A percentile compares a stretch with the other conserved stretches of the same genome.
Conservation (phyloP, 1,140 invertebrate genomes). For the Aphelenchoides besseyi region DNA sequence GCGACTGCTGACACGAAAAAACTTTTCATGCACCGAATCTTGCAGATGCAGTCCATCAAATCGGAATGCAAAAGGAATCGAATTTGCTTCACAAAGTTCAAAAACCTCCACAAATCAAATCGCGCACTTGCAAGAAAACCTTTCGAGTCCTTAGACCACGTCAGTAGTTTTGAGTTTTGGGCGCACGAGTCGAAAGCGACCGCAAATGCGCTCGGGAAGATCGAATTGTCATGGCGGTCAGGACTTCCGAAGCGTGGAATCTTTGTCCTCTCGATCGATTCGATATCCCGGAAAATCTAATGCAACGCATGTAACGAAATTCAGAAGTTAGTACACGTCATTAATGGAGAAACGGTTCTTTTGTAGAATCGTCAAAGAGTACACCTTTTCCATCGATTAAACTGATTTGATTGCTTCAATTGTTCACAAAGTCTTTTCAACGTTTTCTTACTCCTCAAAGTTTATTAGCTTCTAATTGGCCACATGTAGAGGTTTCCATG, state of each 20-base stretch:
- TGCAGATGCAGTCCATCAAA: background rate
- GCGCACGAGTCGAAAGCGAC: background rate
- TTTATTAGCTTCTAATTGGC: no score
- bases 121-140: background rate
- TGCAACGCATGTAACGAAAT: no score
- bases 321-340: no score
- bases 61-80: background rate
- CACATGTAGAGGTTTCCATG: no score
- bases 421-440: no score
- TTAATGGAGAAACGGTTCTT: no score
- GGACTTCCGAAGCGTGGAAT: slow-evolving; percentile 2
- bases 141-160: background rate
- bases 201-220: background rate
- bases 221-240: background rate
- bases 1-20: background rate
- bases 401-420: no score
- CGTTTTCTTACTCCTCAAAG: no score
- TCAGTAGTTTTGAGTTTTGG: background rate
- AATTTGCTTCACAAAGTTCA: background rate
- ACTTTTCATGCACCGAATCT: background rate
- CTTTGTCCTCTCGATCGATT: background rate
- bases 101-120: background rate
- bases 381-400: no score
- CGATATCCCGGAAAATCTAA: no score
- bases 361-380: no score